phyloP scores from a whole-genome alignment of 2,888 invertebrate genomes.

The Alcis repandata region DNA sequence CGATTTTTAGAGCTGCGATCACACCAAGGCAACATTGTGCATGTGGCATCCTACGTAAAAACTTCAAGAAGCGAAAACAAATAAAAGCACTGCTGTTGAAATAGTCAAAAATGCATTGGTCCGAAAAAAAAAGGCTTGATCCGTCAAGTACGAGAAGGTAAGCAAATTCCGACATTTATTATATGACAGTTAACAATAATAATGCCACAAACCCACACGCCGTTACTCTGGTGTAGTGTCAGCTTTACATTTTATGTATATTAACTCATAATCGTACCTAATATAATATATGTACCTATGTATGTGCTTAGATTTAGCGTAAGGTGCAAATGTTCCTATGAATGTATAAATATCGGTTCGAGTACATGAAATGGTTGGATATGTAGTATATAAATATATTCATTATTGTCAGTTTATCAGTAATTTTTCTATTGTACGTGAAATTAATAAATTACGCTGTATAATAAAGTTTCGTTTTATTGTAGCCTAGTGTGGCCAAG shows the following conservation, averaged over 20 bases:
- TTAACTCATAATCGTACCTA: constrained; percentile 23
- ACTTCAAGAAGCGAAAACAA: no score
- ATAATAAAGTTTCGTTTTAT: constrained; percentile 28
- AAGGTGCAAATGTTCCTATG: constrained; percentile 86
- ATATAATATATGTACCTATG: constrained; percentile 29
- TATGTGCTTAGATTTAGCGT: constrained; percentile 60
- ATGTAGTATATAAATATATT: constrained; percentile 31
- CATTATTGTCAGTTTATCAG: constrained; percentile 42
- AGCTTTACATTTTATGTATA: constrained; percentile 1
- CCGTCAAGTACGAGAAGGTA: no score
- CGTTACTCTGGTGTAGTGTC: background rate
- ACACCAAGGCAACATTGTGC: no score
- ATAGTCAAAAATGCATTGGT: no score
- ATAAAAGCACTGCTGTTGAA: no score
- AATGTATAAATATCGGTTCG: constrained; percentile 70
- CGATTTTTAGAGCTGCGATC: no score
- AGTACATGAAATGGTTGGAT: constrained; percentile 51
- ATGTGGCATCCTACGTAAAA: no score
- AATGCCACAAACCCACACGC: background rate
- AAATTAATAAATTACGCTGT: constrained; percentile 47
- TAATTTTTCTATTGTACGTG: constrained; percentile 48
- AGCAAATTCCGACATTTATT: no score
- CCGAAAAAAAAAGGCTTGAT: no score
- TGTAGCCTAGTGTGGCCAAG: background rate
- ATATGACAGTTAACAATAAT: no score